A percentile compares a stretch with the other conserved stretches of the same genome.
Conservation (phyloP, 2,113 vertebrate species). For the Onychostoma macrolepis region DNA sequence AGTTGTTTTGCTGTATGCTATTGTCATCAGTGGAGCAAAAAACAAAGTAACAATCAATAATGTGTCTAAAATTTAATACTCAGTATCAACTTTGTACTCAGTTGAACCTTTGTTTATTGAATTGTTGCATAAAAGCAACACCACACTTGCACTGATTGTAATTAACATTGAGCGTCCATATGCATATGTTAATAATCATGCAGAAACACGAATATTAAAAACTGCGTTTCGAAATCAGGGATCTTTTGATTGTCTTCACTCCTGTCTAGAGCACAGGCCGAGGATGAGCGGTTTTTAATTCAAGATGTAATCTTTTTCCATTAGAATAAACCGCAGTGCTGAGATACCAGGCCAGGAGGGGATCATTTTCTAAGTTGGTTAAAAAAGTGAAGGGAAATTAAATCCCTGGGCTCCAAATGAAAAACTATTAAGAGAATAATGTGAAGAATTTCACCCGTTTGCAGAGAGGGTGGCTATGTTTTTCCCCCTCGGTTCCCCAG, state of each 20-base stretch:
- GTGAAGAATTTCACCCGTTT: slow-evolving; percentile 35
- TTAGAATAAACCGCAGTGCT: slow-evolving; percentile 65
- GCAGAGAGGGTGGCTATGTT: slow-evolving; percentile 24
- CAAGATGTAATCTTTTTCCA: slow-evolving; percentile 67
- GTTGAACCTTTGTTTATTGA: neutral
- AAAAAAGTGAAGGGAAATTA: slow-evolving; percentile 50
- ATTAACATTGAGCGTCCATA: slow-evolving; percentile 34
- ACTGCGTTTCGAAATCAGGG: slow-evolving; percentile 31
- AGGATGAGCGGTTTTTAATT: slow-evolving; percentile 64
- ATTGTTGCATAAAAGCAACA: neutral
- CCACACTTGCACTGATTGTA: neutral
- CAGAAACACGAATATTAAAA: slow-evolving; percentile 55
- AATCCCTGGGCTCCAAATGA: slow-evolving; percentile 55
- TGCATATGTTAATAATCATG: slow-evolving; percentile 40
- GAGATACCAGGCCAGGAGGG: slow-evolving; percentile 51
- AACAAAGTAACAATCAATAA: neutral
- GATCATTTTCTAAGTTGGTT: slow-evolving; percentile 55
- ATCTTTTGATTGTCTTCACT: slow-evolving; percentile 60
- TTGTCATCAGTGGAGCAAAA: neutral
- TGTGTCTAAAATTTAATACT: neutral
- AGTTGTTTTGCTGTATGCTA: neutral
- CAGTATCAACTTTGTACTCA: neutral
- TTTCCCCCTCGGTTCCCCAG: slow-evolving; percentile 21
- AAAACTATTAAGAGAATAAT: slow-evolving; percentile 60
- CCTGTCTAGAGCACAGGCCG: slow-evolving; percentile 49